phyloP scores from a whole-genome alignment of 2,113 vertebrate genomes.

The Oreochromis niloticus region DNA sequence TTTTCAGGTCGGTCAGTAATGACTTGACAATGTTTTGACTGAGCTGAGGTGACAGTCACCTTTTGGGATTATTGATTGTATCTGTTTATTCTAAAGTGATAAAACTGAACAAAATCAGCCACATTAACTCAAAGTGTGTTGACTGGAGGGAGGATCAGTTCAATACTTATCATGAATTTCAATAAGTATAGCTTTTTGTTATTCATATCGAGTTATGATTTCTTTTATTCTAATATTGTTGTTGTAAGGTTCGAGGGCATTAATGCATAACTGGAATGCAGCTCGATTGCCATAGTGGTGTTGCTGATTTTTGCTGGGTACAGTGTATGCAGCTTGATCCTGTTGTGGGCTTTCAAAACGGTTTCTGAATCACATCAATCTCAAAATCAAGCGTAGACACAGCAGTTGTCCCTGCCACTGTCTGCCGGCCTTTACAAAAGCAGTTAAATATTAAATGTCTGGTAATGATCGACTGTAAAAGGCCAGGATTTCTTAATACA shows the following conservation, averaged over 20 bases:
- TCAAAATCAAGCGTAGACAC: background rate
- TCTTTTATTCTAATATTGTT: background rate
- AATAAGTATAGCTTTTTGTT: background rate
- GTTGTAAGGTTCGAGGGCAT: background rate
- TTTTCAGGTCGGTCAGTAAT: background rate
- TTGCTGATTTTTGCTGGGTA: background rate
- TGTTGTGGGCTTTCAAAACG: background rate
- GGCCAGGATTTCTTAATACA: background rate
- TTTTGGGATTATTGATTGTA: background rate
- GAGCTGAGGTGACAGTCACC: background rate
- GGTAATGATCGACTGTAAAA: background rate
- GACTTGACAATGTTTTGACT: background rate
- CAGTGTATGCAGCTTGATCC: background rate
- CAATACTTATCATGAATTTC: background rate
- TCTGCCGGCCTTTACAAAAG: background rate
- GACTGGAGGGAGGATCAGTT: background rate
- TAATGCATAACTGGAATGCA: background rate
- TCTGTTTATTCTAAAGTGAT: background rate
- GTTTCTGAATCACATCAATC: background rate
- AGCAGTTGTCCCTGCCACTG: background rate
- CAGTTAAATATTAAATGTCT: background rate
- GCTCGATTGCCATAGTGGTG: background rate
- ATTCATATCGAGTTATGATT: background rate
- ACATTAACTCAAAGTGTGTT: background rate
- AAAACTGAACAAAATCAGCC: background rate